phyloP scores from a whole-genome alignment of 2,888 invertebrate species.

The Crocallis elinguaria region DNA sequence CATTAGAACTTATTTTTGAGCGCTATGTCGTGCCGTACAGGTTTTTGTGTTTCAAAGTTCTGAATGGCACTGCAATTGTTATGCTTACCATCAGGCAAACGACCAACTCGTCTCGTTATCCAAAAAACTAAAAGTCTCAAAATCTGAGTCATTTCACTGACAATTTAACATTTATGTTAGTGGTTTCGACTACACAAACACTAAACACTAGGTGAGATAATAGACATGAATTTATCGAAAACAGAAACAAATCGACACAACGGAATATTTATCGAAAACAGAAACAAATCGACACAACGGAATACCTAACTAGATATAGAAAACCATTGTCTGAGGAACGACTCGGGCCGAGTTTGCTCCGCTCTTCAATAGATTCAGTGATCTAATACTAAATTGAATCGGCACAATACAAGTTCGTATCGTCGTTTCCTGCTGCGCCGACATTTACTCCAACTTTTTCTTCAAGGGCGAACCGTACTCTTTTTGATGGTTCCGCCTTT shows the following conservation, averaged over 20 bases:
- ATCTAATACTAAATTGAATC: conserved; percentile 35
- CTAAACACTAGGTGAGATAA: too few species aligned
- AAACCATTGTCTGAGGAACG: too few species aligned
- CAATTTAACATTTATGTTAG: too few species aligned
- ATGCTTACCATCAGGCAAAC: too few species aligned
- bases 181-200: too few species aligned
- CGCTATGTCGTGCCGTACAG: too few species aligned
- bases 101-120: too few species aligned
- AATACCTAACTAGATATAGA: not conserved
- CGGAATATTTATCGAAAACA: not conserved
- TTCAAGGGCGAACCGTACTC: conserved; percentile 11
- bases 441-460: conserved; percentile 7
- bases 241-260: not conserved
- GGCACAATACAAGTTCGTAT: conserved; percentile 25
- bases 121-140: too few species aligned
- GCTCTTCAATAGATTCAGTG: conserved; percentile 24
- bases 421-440: conserved; percentile 17
- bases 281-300: not conserved
- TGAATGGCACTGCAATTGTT: too few species aligned
- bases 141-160: too few species aligned
- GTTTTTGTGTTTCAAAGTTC: too few species aligned
- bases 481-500: conserved; percentile 6
- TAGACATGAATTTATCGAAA: not conserved
- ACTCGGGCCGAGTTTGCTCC: conserved; percentile 13
- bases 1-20: too few species aligned